These are phyloP conservation scores for Cecidostiba fungosa DNA, from an alignment of 2,888 invertebrate species.

Conservation along the genomic window DNA sequence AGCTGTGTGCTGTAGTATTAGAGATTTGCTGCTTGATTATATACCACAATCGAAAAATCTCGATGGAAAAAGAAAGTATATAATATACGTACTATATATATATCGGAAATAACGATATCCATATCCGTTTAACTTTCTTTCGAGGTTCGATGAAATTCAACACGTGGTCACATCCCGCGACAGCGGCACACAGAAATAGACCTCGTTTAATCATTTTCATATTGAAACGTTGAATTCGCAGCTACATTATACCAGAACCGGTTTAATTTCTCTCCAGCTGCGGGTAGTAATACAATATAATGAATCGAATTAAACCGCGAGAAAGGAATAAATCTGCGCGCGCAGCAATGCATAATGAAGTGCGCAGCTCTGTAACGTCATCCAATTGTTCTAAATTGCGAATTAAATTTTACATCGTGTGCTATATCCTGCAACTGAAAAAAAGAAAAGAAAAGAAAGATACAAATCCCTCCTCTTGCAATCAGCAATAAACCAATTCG, in stretches of 20 bases:
- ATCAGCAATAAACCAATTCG: not conserved
- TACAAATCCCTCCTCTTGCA: not conserved
- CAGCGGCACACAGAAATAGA: too few species aligned
- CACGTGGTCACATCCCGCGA: not conserved
- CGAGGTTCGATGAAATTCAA: not conserved
- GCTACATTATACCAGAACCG: not conserved
- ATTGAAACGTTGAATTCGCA: not conserved
- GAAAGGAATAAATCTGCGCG: not conserved
- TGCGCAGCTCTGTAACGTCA: not conserved
- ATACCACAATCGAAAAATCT: too few species aligned
- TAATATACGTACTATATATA: too few species aligned
- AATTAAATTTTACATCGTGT: too few species aligned
- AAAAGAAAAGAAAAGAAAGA: not conserved
- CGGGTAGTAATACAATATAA: conserved; percentile 6
- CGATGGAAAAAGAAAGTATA: too few species aligned
- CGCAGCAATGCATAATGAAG: not conserved
- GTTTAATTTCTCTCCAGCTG: not conserved
- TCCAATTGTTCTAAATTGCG: not conserved
- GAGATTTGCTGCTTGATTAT: too few species aligned
- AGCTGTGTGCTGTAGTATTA: too few species aligned
- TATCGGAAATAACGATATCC: too few species aligned
- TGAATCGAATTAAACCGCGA: not conserved
- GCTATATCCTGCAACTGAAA: not conserved
- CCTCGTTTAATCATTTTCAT: not conserved
- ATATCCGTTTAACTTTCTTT: too few species aligned